Conservation (phyloP, 1,140 invertebrate genomes). For the Chelonus insularis region DNA sequence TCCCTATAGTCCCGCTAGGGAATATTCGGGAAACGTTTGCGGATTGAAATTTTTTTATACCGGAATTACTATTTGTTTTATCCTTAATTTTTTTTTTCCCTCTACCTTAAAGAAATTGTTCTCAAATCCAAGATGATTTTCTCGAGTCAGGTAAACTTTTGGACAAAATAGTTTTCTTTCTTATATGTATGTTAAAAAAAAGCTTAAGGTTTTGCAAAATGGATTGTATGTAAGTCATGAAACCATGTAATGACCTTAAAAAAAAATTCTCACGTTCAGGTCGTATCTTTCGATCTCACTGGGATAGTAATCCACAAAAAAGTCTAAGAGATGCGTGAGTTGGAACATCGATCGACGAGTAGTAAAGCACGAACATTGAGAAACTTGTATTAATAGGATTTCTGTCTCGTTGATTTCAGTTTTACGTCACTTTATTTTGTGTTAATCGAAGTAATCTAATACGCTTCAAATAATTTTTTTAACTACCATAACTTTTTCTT, state of each 20-base stretch:
- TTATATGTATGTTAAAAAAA: neutral
- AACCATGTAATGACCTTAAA: conserved; percentile 8
- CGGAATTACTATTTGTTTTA: too few relatives aligned
- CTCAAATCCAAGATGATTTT: too few relatives aligned
- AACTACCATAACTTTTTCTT: neutral
- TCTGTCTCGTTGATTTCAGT: neutral
- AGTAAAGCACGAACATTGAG: conserved; percentile 8
- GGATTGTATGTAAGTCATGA: neutral
- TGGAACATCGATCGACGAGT: conserved; percentile 23
- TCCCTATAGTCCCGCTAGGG: too few relatives aligned
- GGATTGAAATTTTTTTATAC: too few relatives aligned
- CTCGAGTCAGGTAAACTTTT: neutral
- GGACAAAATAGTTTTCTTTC: too few relatives aligned
- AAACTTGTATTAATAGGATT: conserved; percentile 1
- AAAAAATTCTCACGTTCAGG: conserved; percentile 29
- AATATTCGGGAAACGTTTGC: too few relatives aligned
- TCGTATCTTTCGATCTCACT: conserved; percentile 20
- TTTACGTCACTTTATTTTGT: neutral
- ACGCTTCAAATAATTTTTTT: neutral
- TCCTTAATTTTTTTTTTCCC: too few relatives aligned
- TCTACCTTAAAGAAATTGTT: too few relatives aligned
- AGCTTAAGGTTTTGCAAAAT: neutral
- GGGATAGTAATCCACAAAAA: conserved; percentile 18
- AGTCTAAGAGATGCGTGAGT: conserved; percentile 24
- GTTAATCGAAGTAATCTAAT: neutral